A percentile compares a stretch with the other conserved stretches of the same genome.
Conservation (phyloP, 2,888 invertebrate genomes). For the Neoascia interrupta region DNA sequence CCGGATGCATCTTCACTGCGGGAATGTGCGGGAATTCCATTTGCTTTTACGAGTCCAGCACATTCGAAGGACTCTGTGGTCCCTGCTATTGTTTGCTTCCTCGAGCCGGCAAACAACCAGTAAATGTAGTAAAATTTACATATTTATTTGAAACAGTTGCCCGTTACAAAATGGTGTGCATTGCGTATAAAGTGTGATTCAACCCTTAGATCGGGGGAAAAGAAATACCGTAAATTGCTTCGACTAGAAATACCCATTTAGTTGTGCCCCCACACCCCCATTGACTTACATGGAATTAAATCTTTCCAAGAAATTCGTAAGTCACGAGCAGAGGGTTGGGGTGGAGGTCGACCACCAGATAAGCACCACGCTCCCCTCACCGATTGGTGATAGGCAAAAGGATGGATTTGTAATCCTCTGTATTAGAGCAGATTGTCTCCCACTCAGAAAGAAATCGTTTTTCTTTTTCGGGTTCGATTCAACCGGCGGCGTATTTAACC, state of each 20-base stretch:
- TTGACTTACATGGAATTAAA: conserved; percentile 33
- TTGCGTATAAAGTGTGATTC: conserved; percentile 7
- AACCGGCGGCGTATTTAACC: conserved; percentile 14
- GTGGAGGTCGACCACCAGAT: no score
- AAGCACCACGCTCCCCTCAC: background rate
- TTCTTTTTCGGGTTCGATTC: conserved; percentile 20
- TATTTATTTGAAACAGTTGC: conserved; percentile 48
- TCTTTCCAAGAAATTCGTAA: conserved; percentile 29
- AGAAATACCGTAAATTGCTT: conserved; percentile 32
- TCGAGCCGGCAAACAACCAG: conserved; percentile 20
- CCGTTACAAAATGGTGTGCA: conserved; percentile 21
- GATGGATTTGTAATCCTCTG: conserved; percentile 37
- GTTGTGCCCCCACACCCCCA: background rate
- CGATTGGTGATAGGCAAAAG: conserved; percentile 18
- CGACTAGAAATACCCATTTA: conserved; percentile 25
- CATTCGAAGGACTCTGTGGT: no score
- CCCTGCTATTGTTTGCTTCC: no score
- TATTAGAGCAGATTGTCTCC: conserved; percentile 35
- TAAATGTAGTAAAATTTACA: conserved; percentile 38
- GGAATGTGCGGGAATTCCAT: conserved; percentile 9
- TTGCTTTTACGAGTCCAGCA: no score
- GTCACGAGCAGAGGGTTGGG: conserved; percentile 1
- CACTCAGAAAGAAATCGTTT: conserved; percentile 8
- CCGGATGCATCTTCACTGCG: background rate
- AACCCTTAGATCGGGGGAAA: background rate